Conservation (phyloP, 2,797 vertebrate species). For the Notamacropus eugenii region DNA sequence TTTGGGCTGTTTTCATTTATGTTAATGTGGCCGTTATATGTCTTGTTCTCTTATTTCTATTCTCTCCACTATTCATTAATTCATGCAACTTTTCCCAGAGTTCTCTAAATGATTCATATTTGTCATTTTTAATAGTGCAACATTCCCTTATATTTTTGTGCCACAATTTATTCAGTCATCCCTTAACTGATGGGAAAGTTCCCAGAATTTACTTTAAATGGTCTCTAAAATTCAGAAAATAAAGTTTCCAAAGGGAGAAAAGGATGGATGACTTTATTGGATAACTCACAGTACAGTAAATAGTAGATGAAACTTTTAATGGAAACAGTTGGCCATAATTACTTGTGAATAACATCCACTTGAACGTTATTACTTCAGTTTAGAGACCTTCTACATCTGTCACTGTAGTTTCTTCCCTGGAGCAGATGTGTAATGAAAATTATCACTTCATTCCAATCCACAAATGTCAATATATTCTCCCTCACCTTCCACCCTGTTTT, state of each 20-base stretch:
- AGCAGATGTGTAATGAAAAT: slow-evolving; percentile 85
- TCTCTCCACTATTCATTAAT: background rate
- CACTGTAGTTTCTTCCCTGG: slow-evolving; percentile 85
- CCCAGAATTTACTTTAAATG: background rate
- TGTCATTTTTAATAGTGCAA: background rate
- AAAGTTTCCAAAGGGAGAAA: background rate
- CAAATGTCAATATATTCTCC: slow-evolving; percentile 85
- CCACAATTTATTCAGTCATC: background rate
- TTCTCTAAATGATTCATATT: background rate
- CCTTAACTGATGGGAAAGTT: background rate
- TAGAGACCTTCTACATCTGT: slow-evolving; percentile 72
- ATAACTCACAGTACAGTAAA: background rate
- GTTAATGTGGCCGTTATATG: background rate
- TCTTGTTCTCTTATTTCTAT: background rate
- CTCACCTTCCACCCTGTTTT: slow-evolving; percentile 89
- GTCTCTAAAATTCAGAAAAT: background rate
- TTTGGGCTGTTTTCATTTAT: background rate
- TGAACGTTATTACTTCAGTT: background rate
- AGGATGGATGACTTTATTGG: background rate
- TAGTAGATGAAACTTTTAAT: slow-evolving; percentile 24
- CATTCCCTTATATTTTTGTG: background rate
- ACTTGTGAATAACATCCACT: background rate
- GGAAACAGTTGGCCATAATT: slow-evolving; percentile 37
- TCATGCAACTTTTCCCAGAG: background rate
- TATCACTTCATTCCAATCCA: slow-evolving; percentile 85